Conservation (phyloP, 2,113 vertebrate genomes). For the Melanerpes aurifrons region DNA sequence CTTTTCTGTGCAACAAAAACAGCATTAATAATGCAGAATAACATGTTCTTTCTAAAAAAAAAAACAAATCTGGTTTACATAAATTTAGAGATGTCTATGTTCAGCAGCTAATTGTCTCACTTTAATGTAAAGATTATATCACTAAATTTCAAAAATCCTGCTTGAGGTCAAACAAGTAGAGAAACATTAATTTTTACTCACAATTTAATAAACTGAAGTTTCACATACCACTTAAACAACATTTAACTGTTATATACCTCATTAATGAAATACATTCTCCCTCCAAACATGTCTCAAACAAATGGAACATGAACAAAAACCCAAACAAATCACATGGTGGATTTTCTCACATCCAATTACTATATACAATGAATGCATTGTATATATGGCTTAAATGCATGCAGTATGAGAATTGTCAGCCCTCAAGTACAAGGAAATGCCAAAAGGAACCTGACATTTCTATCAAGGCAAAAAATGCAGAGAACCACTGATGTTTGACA, state of each 20-base stretch:
- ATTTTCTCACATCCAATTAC: background rate
- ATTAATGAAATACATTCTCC: background rate
- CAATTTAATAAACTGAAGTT: background rate
- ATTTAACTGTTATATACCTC: background rate
- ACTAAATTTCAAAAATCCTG: background rate
- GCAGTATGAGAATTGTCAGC: background rate
- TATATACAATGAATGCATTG: background rate
- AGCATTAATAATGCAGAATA: background rate
- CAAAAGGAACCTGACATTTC: background rate
- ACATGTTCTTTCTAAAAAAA: background rate
- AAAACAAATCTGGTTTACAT: background rate
- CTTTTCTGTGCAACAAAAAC: background rate
- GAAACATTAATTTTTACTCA: background rate
- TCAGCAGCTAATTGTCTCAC: background rate
- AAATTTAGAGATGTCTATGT: background rate
- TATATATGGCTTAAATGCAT: background rate
- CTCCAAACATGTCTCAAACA: background rate
- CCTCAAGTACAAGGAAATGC: background rate
- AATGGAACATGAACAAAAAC: background rate
- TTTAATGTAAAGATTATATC: background rate
- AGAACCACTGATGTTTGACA: background rate
- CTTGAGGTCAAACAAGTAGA: background rate
- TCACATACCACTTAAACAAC: background rate
- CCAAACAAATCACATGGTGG: accelerated
- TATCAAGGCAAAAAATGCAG: background rate